These are phyloP conservation scores for Drosophila kambysellisi DNA, from an alignment of 2,888 invertebrate genomes.

Conservation along the genomic window DNA sequence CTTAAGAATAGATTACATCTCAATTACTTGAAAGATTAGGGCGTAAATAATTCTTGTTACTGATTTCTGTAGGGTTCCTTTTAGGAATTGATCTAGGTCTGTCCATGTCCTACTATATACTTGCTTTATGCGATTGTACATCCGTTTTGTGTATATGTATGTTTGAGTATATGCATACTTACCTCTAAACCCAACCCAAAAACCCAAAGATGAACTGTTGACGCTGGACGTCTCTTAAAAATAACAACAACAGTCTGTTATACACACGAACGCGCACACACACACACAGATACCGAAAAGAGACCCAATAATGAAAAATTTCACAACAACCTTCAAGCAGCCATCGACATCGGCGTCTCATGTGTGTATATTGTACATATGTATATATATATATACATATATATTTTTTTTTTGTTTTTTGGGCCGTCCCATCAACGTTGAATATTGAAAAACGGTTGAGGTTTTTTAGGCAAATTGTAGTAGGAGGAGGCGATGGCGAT, in stretches of 20 bases:
- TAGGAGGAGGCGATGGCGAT: conserved; percentile 74
- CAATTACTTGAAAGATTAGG: neutral
- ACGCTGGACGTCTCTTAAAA: conserved; percentile 80
- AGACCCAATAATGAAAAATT: conserved; percentile 81
- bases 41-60: neutral
- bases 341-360: conserved; percentile 46
- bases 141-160: conserved; percentile 10
- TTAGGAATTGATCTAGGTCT: neutral
- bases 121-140: conserved; percentile 9
- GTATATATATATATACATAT: conserved; percentile 6
- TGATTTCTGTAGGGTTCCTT: neutral
- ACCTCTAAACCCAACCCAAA: conserved; percentile 66
- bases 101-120: neutral
- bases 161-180: conserved; percentile 10
- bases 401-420: conserved; percentile 49
- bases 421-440: conserved; percentile 61
- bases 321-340: conserved; percentile 79
- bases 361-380: neutral
- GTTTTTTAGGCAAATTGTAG: conserved; percentile 78
- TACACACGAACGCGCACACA: conserved; percentile 21
- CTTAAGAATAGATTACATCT: neutral
- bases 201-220: conserved; percentile 69
- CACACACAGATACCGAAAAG: conserved; percentile 40
- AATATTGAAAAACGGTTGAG: conserved; percentile 80
- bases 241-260: conserved; percentile 66